phyloP scores from a whole-genome alignment of 2,113 vertebrate species.

The Podarcis raffonei region DNA sequence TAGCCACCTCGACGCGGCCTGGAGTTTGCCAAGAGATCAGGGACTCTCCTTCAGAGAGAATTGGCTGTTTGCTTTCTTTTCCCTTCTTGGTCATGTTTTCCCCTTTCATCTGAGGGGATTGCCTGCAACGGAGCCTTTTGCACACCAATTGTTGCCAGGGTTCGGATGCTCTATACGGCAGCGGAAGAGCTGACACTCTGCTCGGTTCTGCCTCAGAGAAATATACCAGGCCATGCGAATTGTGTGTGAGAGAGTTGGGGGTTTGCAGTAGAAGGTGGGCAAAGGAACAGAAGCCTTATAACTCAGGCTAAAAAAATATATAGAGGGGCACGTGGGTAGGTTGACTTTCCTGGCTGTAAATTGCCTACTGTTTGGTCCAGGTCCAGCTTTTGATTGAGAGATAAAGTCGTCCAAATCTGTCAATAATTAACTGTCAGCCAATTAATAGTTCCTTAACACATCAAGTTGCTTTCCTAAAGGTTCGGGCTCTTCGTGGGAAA shows the following conservation, averaged over 20 bases:
- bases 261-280: not conserved
- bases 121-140: not conserved
- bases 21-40: constrained; percentile 64
- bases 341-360: constrained; percentile 66
- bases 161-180: not conserved
- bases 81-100: constrained; percentile 11
- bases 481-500: constrained; percentile 71
- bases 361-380: constrained; percentile 64
- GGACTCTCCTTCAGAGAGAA: constrained; percentile 60
- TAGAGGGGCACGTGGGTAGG: constrained; percentile 43
- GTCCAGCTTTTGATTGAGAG: constrained; percentile 71
- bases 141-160: not conserved
- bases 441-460: constrained; percentile 70
- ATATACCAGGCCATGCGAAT: not conserved
- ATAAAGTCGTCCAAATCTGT: constrained; percentile 75
- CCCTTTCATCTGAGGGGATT: not conserved
- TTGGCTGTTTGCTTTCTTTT: constrained; percentile 49
- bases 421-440: constrained; percentile 75
- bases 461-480: constrained; percentile 66
- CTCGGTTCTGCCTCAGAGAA: not conserved
- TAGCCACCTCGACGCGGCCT: constrained; percentile 77
- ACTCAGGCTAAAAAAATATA: constrained; percentile 39
- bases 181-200: not conserved
- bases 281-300: constrained; percentile 24
- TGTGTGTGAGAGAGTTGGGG: too few relatives aligned